Evolutionary conservation across 2,113 vertebrate genomes (phyloP).

Genomic region (Nesoenas mayeri): DNA sequence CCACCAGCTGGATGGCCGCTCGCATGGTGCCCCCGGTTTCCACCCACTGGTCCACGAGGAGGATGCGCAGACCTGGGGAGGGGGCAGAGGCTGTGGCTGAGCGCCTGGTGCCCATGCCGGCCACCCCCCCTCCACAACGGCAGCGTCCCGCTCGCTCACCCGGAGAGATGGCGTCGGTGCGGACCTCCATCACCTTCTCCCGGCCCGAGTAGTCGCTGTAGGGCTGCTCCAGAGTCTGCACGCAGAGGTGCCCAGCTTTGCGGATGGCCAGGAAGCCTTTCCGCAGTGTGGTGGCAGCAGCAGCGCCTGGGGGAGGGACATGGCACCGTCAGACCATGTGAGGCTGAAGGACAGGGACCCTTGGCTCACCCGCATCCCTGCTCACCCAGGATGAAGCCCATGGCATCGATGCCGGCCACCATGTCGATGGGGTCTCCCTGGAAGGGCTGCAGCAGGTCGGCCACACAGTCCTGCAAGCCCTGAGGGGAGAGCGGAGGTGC

Average conservation of each 20-base stretch:
- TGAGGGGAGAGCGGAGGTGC: constrained; percentile 9
- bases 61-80: constrained; percentile 76
- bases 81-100: neutral
- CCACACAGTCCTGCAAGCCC: constrained; percentile 83
- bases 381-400: constrained; percentile 91
- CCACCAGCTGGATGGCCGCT: constrained; percentile 83
- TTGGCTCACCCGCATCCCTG: rapidly evolving
- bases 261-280: constrained; percentile 87
- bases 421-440: constrained; percentile 78
- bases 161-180: constrained; percentile 77
- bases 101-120: rapidly evolving
- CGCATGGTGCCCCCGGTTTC: constrained; percentile 89
- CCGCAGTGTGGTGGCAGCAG: constrained; percentile 68
- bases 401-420: constrained; percentile 87
- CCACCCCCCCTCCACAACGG: rapidly evolving
- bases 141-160: constrained; percentile 43
- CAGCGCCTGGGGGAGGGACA: constrained; percentile 74
- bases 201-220: constrained; percentile 81
- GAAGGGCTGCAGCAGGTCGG: constrained; percentile 84
- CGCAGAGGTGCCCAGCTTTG: constrained; percentile 85
- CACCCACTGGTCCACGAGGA: constrained; percentile 90
- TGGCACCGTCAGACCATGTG: constrained; percentile 61
- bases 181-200: constrained; percentile 84
- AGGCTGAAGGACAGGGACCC: rapidly evolving
- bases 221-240: constrained; percentile 69